Base-by-base conservation (phyloP, 2,888 invertebrate genomes). In the Limnephilus lunatus region DNA sequence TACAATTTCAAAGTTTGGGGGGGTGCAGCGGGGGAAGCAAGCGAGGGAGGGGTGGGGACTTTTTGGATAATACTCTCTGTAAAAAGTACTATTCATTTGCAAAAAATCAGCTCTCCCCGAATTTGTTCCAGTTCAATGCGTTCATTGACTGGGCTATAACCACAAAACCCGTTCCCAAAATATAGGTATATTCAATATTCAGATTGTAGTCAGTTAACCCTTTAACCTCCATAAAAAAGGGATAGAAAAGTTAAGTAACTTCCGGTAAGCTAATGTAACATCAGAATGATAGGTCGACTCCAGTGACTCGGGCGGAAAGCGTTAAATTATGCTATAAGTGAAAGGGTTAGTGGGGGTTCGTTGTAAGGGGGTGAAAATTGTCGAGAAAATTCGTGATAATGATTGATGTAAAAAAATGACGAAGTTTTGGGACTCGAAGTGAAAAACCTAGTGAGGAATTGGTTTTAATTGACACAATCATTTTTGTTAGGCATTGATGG, bases 181-280 rank as follows among this genome's bases (percentile, higher is more conserved):
- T 68, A 25, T 68, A 68, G 68, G 68, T 68, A 68, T 68, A n/a
- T n/a, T 68, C 68, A 68, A 68, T 68, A 68, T 68, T 68, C 68
- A 68, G 68, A 68, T 68, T 68, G 68, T 68, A 89, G n/a, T 31
- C 19, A 39, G 88, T 89, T 89, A 89, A 89, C 81, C 88, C 88
- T 81, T 89, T 80, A 48, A 53, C 25, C 68, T 89, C 31, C n/a
- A 68, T 44, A 12, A 82, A 44, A 80, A 89, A 35, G 89, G 48
- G 44, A 44, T 44, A 82, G 90, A 82, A 90, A 81, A 82, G 90
- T 35, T 31, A 90, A 90, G 81, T 48, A 90, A 82, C 90, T 90
- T 90, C 90, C 90, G 81, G 82, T 90, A 30, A 44, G 82, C 12
- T 81, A 81, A 39, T 90, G 81, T 39, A 9, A 32, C 83, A 35